Base-by-base conservation (phyloP, 23 tunicate species). In the Clavelina lepadiformis region DNA sequence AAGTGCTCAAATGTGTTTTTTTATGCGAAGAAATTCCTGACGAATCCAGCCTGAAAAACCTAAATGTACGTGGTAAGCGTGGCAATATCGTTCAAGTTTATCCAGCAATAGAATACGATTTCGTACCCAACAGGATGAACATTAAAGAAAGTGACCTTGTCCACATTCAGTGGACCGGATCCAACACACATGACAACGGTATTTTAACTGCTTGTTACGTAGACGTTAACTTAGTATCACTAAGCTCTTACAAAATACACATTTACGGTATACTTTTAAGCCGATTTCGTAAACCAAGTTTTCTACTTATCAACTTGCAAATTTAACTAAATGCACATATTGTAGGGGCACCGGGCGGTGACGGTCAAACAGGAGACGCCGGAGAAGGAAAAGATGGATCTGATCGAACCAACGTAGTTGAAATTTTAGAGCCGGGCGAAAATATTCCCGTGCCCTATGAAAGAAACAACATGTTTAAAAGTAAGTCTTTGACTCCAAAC, bases 101-200 rank as follows among this genome's bases (percentile, higher is more conserved):
- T 63, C 98, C 98, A 21, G 91, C 98, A 1, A 80, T 77, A 3
- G 98, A 91, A 63, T 94, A 94, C 68, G 99, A 94, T 44, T 94
- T 73, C 64, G 33, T 65, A 46, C 99, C 99, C 0, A 80, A 75
- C 34, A 59, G 71, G 24, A 50, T 80, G 22, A 7, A 57, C 2
- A 56, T 86, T 3, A 29, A 37, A 2, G 50, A 46, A 8, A 37
- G 51, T 4, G 99, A 94, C 49, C 68, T 55, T 2, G 73, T 94
- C 1, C 99, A 94, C 51, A 33, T 94, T 18, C 99, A 94, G 65
- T 94, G 99, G 99, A 80, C 91, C 13, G 99, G 99, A 2, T 81
- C 92, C 3, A 94, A 94, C 63, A 56, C 91, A 11, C 99, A 94
- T 61, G 71, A 94, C 37, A 94, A 94, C 63, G 55, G 97, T 89